These are phyloP conservation scores for Pararge aegeria DNA, from an alignment of 1,140 invertebrate genomes.

Conservation along the genomic window DNA sequence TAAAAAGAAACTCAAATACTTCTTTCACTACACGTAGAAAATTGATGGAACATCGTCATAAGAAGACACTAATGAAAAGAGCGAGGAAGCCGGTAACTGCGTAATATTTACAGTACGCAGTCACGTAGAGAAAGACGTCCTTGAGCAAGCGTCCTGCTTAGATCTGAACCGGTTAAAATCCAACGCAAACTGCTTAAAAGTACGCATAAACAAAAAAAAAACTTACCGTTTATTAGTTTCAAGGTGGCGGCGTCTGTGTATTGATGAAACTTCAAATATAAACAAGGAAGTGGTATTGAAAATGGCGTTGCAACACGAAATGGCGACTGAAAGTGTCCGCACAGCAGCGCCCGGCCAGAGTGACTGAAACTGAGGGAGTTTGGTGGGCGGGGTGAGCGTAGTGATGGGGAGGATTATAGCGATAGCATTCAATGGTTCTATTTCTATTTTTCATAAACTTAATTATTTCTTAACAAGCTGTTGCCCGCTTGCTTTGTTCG, in stretches of 20 bases:
- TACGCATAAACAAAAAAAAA: background rate
- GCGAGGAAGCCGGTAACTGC: slow-evolving; percentile 23
- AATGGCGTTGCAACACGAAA: slow-evolving; percentile 55
- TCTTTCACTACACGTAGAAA: too few relatives aligned
- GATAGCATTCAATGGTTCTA: slow-evolving; percentile 38
- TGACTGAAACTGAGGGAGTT: slow-evolving; percentile 51
- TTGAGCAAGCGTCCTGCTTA: slow-evolving; percentile 26
- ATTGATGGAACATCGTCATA: background rate
- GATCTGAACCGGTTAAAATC: background rate
- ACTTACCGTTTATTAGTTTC: slow-evolving; percentile 10
- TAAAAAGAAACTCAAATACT: too few relatives aligned
- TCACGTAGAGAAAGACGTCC: slow-evolving; percentile 38
- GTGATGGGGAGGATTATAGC: slow-evolving; percentile 24
- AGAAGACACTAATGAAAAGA: background rate
- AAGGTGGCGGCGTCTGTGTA: background rate
- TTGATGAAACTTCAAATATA: slow-evolving; percentile 14
- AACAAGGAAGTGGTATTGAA: slow-evolving; percentile 49
- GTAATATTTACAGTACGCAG: slow-evolving; percentile 17
- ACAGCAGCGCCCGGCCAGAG: slow-evolving; percentile 43
- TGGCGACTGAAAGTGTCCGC: slow-evolving; percentile 47
- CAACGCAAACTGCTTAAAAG: background rate
- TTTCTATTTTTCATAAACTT: too few relatives aligned
- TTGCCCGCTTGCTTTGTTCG: too few relatives aligned
- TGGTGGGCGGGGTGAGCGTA: slow-evolving; percentile 39
- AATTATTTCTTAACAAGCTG: too few relatives aligned